These are phyloP conservation scores for Hypomesus transpacificus DNA, from an alignment of 2,113 vertebrate genomes.

Conservation along the genomic window DNA sequence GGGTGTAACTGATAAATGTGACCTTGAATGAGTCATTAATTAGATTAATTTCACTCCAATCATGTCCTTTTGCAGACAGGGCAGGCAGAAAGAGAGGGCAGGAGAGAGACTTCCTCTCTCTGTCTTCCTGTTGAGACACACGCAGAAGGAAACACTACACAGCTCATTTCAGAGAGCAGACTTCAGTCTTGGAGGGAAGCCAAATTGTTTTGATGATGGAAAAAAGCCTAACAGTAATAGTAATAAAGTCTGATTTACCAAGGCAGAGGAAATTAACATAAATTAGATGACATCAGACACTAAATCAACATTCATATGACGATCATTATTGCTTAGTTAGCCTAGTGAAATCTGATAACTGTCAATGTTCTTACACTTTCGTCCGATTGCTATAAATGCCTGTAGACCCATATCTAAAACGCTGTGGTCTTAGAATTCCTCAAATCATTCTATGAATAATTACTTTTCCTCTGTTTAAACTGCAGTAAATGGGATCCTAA, in stretches of 20 bases:
- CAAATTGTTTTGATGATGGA: conserved; percentile 9
- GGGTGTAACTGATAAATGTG: conserved; percentile 4
- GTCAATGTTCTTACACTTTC: too few species aligned
- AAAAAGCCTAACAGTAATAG: conserved; percentile 13
- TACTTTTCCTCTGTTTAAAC: too few species aligned
- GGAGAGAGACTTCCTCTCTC: background rate
- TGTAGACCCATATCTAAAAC: too few species aligned
- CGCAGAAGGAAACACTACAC: conserved; percentile 4
- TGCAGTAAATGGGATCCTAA: too few species aligned
- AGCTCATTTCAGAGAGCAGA: background rate
- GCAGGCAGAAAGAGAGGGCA: background rate
- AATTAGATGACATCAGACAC: conserved; percentile 8
- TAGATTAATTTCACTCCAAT: conserved; percentile 14
- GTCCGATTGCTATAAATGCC: too few species aligned
- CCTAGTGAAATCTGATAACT: too few species aligned
- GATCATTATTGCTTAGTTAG: too few species aligned
- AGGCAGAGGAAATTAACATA: conserved; percentile 13
- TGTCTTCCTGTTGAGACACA: background rate
- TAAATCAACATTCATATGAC: background rate
- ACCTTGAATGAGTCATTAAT: conserved; percentile 28
- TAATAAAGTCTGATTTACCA: conserved; percentile 13
- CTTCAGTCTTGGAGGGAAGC: conserved; percentile 8
- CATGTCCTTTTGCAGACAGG: conserved; percentile 2
- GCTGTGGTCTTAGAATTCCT: too few species aligned
- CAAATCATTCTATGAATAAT: too few species aligned